Evolutionary conservation across 2,113 vertebrate species (phyloP), one percentile per base, ranked within the genome.

Genomic region (Barnardius zonarius): DNA sequence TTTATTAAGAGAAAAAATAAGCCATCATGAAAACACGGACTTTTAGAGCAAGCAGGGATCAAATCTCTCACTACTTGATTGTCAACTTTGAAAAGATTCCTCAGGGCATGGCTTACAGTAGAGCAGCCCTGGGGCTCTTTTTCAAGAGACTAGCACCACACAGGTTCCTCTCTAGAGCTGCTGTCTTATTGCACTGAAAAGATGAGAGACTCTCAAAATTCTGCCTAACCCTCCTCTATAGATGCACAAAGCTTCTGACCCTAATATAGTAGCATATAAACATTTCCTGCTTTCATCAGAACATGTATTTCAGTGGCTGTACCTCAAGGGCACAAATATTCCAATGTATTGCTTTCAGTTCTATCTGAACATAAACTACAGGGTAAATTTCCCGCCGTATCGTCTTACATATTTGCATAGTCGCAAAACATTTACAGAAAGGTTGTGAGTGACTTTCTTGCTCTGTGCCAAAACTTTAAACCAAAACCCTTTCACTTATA

Each of bases 341-440:
- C 24, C n/a, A 55, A 10, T 27, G 66, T 2, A 51, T 0, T 0
- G 0, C 14, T 4, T 24, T 83, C 54, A 39, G 4, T 24, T 77
- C 52, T 15, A 52, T 4, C 37, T 37, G 33, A 68, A 61, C 17
- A 52, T n/a, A 44, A 64, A 44, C 22, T 35, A 49, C 20, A 23
- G 19, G 31, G 2, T 67, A 67, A 41, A 30, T 68, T 86, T 84
- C 52, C 22, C 49, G 30, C 23, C 16, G 2, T 15, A 52, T 41
- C 39, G 39, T 39, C 39, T 70, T 49, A 35, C 0, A 2, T 4
- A 41, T 46, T 61, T 75, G 22, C 16, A 39, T 3, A 75, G 28
- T 2, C 46, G 9, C 17, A 63, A 75, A 88, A 43, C 2, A 1
- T 4, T n/a, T 51, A 61, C 35, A 55, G 15, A 4, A 90, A 46